Evolutionary conservation across 2,113 vertebrate species (phyloP).

Genomic region (Onychostruthus taczanowskii): DNA sequence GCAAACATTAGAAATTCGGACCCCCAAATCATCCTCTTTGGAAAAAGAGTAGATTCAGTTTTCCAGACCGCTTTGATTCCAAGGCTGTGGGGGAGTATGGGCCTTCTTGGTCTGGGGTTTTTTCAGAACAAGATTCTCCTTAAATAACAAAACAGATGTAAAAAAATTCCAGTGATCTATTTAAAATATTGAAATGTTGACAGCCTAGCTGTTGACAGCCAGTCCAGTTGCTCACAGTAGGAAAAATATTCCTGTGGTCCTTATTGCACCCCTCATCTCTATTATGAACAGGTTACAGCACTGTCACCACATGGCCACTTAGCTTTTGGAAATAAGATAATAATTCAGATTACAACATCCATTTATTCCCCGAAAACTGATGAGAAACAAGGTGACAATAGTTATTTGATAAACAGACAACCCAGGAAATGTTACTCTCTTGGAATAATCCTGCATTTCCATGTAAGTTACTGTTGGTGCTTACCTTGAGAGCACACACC

Average conservation of each 20-base stretch:
- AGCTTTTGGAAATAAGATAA: background rate
- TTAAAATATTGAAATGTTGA: background rate
- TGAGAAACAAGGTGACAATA: background rate
- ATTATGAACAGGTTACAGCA: background rate
- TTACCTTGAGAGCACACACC: background rate
- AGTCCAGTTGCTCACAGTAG: background rate
- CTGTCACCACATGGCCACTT: background rate
- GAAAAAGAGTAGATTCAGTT: background rate
- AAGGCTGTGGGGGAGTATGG: rapidly evolving
- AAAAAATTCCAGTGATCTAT: background rate
- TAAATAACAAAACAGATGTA: background rate
- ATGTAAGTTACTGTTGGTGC: background rate
- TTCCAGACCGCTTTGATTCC: background rate
- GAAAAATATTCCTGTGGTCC: background rate
- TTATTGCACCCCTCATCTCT: background rate
- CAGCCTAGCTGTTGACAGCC: background rate
- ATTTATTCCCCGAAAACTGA: background rate
- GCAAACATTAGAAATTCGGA: background rate
- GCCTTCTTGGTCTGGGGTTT: background rate
- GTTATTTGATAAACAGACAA: background rate
- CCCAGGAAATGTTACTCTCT: background rate
- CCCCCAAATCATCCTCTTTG: background rate
- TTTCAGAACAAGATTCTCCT: background rate
- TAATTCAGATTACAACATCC: background rate
- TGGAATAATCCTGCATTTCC: background rate